Evolutionary conservation across 2,888 invertebrate genomes (phyloP).

Genomic region (Pristionchus exspectatus): DNA sequence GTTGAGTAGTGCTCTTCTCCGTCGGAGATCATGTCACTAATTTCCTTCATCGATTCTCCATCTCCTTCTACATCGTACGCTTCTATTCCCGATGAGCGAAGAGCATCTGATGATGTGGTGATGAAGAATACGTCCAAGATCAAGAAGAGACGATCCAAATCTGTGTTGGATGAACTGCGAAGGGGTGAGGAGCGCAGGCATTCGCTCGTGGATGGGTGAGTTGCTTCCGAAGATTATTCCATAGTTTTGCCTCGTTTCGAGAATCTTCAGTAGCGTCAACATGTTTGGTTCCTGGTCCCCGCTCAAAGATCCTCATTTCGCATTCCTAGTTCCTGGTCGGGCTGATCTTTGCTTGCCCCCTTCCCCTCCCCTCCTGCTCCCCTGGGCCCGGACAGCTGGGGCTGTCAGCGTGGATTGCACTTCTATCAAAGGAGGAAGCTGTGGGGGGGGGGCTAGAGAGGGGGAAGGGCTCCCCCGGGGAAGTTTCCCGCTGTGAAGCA

Average conservation of each 20-base stretch:
- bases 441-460: slow-evolving; percentile 17
- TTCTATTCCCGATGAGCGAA: slow-evolving; percentile 11
- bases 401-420: slow-evolving; percentile 7
- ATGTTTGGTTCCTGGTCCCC: not conserved
- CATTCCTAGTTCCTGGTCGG: not conserved
- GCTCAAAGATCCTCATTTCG: not conserved
- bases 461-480: not conserved
- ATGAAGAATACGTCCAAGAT: not conserved
- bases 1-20: not conserved
- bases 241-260: too few species aligned
- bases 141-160: not conserved
- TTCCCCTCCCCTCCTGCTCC: not conserved
- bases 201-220: slow-evolving; percentile 20
- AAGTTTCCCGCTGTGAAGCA: not conserved
- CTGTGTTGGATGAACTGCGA: slow-evolving; percentile 13
- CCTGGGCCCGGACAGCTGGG: slow-evolving; percentile 26
- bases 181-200: slow-evolving; percentile 3
- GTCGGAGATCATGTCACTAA: slow-evolving; percentile 1
- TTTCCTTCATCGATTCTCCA: slow-evolving; percentile 39
- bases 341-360: not conserved
- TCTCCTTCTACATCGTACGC: slow-evolving; percentile 38
- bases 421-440: slow-evolving; percentile 19
- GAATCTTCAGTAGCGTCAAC: not conserved
- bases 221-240: not conserved
- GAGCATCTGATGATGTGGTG: not conserved